A percentile compares a stretch with the other conserved stretches of the same genome.
Evolutionary conservation across 2,888 invertebrate species (phyloP).

Genomic region (Corbicula japonica): DNA sequence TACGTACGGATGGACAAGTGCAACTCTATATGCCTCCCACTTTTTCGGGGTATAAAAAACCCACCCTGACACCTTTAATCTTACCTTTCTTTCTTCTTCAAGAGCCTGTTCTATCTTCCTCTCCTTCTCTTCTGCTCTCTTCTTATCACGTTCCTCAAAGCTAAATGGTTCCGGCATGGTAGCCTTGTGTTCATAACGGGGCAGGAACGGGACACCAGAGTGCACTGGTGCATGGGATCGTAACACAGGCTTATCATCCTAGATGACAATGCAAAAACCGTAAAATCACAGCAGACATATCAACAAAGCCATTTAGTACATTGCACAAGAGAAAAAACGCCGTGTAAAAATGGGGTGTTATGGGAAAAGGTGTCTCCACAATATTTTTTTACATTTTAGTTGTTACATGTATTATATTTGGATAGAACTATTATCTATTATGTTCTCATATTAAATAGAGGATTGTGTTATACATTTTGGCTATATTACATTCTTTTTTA

Average conservation of each 20-base stretch:
- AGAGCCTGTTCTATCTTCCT: slow-evolving; percentile 88
- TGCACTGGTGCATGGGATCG: slow-evolving; percentile 75
- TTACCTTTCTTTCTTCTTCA: slow-evolving; percentile 83
- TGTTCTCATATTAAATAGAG: background rate
- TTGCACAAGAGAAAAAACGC: background rate
- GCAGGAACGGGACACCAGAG: slow-evolving; percentile 81
- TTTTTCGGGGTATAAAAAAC: background rate
- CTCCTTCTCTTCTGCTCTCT: slow-evolving; percentile 89
- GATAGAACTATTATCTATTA: background rate
- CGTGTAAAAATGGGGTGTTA: background rate
- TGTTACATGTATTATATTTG: background rate
- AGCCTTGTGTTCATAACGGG: slow-evolving; percentile 76
- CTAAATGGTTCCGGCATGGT: slow-evolving; percentile 89
- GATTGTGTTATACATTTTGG: no score
- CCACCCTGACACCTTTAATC: background rate
- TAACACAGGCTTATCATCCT: slow-evolving; percentile 57
- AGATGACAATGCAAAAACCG: background rate
- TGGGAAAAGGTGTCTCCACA: background rate
- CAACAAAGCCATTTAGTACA: background rate
- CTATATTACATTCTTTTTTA: no score
- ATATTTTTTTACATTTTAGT: background rate
- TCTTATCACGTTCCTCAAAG: slow-evolving; percentile 90
- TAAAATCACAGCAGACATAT: background rate
- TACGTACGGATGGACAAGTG: no score
- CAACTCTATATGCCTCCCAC: no score